A percentile compares a stretch with the other conserved stretches of the same genome.
Evolutionary conservation across 2,797 vertebrate species (phyloP).

Genomic region (Tolypeutes matacus): DNA sequence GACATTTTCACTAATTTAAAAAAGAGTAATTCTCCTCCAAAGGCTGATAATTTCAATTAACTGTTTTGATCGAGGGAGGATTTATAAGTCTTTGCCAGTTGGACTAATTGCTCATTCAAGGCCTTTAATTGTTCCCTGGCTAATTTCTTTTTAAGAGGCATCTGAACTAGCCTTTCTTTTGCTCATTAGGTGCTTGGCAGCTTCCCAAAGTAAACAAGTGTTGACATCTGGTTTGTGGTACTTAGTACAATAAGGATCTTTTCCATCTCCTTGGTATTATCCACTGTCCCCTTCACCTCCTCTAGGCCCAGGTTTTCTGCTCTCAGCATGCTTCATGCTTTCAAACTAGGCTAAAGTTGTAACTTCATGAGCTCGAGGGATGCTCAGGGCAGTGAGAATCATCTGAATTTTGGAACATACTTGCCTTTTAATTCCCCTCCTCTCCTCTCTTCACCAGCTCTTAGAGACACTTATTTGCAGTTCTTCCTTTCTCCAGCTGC

Average conservation of each 20-base stretch:
- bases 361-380: background rate
- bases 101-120: conserved; percentile 77
- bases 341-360: background rate
- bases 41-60: conserved; percentile 77
- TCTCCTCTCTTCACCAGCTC: background rate
- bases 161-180: conserved; percentile 74
- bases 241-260: background rate
- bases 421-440: background rate
- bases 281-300: background rate
- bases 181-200: conserved; percentile 73
- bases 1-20: conserved; percentile 71
- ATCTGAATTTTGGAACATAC: background rate
- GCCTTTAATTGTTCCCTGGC: conserved; percentile 77
- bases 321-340: background rate
- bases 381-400: background rate
- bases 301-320: background rate
- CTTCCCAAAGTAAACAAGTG: conserved; percentile 73
- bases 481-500: background rate
- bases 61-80: conserved; percentile 74
- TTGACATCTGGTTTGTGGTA: conserved; percentile 56
- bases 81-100: conserved; percentile 74
- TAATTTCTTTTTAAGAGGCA: conserved; percentile 77
- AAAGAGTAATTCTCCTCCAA: conserved; percentile 76
- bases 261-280: background rate
- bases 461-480: background rate